Base-by-base conservation (phyloP, 2,888 invertebrate genomes). In the Dynastes grantii region DNA sequence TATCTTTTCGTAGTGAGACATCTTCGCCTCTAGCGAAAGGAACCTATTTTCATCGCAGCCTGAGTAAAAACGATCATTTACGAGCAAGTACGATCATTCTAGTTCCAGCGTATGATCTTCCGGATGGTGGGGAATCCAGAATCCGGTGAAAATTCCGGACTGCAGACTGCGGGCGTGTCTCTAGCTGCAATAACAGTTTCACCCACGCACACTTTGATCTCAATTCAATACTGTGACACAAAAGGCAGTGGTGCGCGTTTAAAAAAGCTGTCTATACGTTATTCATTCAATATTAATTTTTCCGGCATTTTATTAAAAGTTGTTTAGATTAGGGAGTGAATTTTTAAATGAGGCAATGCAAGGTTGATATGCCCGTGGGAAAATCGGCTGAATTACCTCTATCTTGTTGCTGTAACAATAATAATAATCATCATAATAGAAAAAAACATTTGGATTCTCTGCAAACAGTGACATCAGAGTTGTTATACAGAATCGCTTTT, bases 401-500 rank as follows among this genome's bases (percentile, higher is more conserved):
- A 63, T 83, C 82, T 68, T 80, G 80, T 63, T 80, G 80, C 51
- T 80, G 80, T 37, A 71, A 45, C 11, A 45, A 73, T 55, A 71
- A 67, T 49, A 71, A 61, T 49, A 55, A 71, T 58, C 61, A 67
- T 58, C 64, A 71, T 58, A 75, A 73, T 49, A 75, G 65, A 29
- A 75, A 77, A 9, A 76, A 68, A 45, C 11, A 64, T 77, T 51
- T 61, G 13, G 73, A 75, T 40, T 49, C 73, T 40, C 16, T 78
- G 51, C 71, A 65, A 63, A 65, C 58, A 78, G 81, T 83, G 77
- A 83, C 92, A 11, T 91, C 91, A 82, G 91, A 92, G 79, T 90
- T 94, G 83, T 89, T 94, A 80, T 94, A 94, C 85, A 91, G 93
- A 78, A 91, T 95, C 51, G 94, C 94, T 55, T 94, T 94, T 85